Evolutionary conservation across 2,113 vertebrate species (phyloP), one percentile per base, ranked within the genome.

Genomic region (Morone chrysops): DNA sequence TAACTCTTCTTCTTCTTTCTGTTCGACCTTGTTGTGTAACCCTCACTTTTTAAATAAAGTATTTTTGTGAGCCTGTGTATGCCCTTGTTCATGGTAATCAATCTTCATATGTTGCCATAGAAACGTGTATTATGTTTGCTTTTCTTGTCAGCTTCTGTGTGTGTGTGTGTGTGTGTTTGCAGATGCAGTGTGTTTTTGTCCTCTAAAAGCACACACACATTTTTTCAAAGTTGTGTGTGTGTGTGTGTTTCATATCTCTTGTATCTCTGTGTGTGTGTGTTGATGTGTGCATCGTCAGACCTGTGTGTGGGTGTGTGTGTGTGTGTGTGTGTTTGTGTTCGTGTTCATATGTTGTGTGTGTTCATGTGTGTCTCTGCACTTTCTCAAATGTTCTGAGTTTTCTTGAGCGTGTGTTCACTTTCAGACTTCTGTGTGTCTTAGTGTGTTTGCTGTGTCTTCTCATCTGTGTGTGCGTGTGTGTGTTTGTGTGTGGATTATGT

Each of bases 401-500:
- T 54, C 59, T 54, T 2, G 22, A 40, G 69, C 71, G 70, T 70
- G 47, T 72, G 62, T 85, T 62, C 38, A 70, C 50, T 61, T 61
- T 82, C 41, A 66, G 50, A 50, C 41, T 48, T 75, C 8, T 71
- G 75, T 81, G 77, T 82, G 69, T 77, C 61, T 81, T 62, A n/a
- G 81, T 80, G 78, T 79, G 57, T 88, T 78, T n/a, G 13, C 59
- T 57, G 62, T 51, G 20, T 45, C 76, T 65, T 86, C 78, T 85
- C 65, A 70, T 82, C 25, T 71, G 75, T 83, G 76, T 61, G 8
- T 77, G 50, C 57, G 82, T 77, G 70, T 65, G 67, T 80, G 68
- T 75, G 83, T 78, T 78, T 78, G 83, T 82, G 86, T 84, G 88
- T 88, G 86, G 87, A 91, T 90, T 87, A 86, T 86, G 81, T 86